Base-by-base conservation (phyloP, 1,140 invertebrate genomes). In the Bicyclus anynana region DNA sequence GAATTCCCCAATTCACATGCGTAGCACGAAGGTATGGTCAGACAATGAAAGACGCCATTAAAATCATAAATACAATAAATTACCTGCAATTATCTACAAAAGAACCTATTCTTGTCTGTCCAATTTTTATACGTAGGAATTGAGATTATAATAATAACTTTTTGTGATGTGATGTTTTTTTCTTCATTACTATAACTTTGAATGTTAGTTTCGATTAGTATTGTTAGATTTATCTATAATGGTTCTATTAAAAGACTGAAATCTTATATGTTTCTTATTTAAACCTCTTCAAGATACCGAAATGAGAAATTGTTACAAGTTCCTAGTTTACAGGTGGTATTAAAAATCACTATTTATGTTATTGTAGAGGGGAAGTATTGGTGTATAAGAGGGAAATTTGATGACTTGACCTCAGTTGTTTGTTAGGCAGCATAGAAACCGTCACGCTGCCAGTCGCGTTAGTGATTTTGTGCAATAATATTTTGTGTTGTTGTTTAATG, bases 161-260 rank as follows among this genome's bases (percentile, higher is more conserved):
- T 56, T 58, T 59, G 60, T 66, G 50, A 50, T 65, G 65, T 72
- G 46, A 61, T 66, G 29, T 12, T 48, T 42, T 42, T 17, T 64
- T 53, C 44, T 66, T 44, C 17, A 53, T 52, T 68, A 50, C 46
- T 61, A 62, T 47, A 27, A 56, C 18, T 54, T 62, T 49, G 40
- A 61, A 55, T 67, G 53, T 71, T 73, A 65, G 59, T 75, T 69
- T 67, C 55, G 27, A 64, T 69, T 70, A 69, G 59, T 75, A 71
- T 69, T 78, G 74, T 80, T 84, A 84, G 78, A 72, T 82, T 59
- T 60, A 77, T 77, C 72, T 79, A 67, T 74, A 72, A 76, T 79
- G 73, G 74, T 83, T 86, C 80, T 84, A 86, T 78, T 85, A 86
- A 86, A 84, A 86, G 83, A 86, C 83, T 86, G 83, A 84, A 82